A percentile compares a stretch with the other conserved stretches of the same genome.
These are phyloP conservation scores for Linurgus olivaceus DNA, from an alignment of 2,797 vertebrate species.

Conservation along the genomic window DNA sequence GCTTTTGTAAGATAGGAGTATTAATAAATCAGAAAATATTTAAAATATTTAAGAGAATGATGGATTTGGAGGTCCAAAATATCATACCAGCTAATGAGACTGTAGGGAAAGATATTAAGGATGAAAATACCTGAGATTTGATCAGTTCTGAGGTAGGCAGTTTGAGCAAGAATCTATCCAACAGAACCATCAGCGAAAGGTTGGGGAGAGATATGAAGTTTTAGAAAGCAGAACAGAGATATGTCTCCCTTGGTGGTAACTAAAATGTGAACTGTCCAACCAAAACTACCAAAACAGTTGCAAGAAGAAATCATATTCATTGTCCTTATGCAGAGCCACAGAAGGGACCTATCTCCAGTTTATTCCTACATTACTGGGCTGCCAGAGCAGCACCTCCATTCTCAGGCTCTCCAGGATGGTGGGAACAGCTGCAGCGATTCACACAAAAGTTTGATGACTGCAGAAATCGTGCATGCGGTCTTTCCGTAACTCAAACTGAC, in stretches of 20 bases:
- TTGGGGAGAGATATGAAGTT: neutral
- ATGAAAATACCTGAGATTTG: neutral
- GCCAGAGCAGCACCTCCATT: neutral
- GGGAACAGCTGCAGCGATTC: neutral
- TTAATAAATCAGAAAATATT: conserved; percentile 28
- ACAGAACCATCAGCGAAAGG: neutral
- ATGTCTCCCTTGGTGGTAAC: neutral
- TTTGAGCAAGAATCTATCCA: neutral
- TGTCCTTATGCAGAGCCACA: neutral
- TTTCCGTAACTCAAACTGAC: neutral
- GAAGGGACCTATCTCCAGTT: neutral
- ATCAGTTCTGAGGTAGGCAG: neutral
- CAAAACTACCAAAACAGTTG: neutral
- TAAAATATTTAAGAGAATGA: neutral
- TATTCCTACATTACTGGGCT: neutral
- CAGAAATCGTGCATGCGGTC: neutral
- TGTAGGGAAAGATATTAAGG: neutral
- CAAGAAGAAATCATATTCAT: neutral
- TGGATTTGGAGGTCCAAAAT: neutral
- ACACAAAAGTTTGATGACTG: neutral
- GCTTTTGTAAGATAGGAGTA: neutral
- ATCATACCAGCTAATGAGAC: neutral
- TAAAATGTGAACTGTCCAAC: neutral
- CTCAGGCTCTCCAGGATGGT: neutral
- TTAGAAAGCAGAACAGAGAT: neutral